phyloP scores from a whole-genome alignment of 2,113 vertebrate genomes.

The Gnathonemus longibarbis region DNA sequence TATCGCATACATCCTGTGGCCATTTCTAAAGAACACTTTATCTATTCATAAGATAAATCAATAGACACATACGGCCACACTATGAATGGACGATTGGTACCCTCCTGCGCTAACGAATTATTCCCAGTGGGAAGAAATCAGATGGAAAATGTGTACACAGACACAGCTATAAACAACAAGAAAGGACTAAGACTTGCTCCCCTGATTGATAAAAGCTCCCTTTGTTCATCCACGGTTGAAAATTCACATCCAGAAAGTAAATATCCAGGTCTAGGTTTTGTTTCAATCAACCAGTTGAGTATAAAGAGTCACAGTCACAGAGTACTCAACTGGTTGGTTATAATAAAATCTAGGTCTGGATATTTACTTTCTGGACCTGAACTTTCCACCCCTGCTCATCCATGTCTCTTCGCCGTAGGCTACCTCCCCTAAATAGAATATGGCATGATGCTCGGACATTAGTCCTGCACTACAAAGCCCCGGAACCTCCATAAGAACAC shows the following conservation, averaged over 20 bases:
- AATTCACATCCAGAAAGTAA: neutral
- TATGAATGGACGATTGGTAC: neutral
- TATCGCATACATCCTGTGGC: neutral
- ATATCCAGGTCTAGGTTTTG: neutral
- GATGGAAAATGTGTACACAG: neutral
- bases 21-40: neutral
- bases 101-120: neutral
- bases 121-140: neutral
- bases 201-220: neutral
- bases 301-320: neutral
- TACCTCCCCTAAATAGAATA: neutral
- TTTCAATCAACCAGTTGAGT: neutral
- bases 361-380: neutral
- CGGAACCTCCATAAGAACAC: neutral
- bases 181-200: neutral
- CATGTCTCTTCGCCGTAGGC: neutral
- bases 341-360: neutral
- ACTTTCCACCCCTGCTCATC: neutral
- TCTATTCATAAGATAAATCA: neutral
- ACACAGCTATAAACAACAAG: neutral
- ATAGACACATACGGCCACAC: neutral
- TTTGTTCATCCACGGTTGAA: neutral
- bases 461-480: neutral
- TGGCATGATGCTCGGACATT: neutral
- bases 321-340: neutral